These are phyloP conservation scores for Lycodopsis pacificus DNA, from an alignment of 2,797 vertebrate species.

Conservation along the genomic window DNA sequence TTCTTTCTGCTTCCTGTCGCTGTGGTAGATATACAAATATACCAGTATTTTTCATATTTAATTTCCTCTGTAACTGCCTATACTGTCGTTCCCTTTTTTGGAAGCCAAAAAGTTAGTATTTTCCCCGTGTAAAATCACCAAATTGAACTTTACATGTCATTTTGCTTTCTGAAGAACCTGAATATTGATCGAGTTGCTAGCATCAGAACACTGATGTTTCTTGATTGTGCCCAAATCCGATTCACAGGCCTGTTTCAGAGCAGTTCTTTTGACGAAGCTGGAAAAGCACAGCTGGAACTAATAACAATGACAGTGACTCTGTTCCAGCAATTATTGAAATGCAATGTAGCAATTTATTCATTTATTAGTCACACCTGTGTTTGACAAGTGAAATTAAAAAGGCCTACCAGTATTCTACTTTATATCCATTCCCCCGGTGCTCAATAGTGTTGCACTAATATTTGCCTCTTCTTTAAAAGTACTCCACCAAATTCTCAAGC, in stretches of 20 bases:
- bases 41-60: background rate
- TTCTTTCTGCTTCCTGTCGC: background rate
- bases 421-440: background rate
- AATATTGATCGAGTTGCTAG: background rate
- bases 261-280: background rate
- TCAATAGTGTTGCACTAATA: background rate
- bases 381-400: background rate
- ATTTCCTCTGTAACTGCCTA: background rate
- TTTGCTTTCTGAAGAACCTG: background rate
- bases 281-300: constrained; percentile 3
- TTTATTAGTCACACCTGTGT: constrained; percentile 6
- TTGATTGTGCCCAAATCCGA: background rate
- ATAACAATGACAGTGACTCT: background rate
- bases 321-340: constrained; percentile 13
- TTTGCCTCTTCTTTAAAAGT: background rate
- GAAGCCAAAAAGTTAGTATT: background rate
- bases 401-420: background rate
- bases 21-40: background rate
- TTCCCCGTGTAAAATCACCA: background rate
- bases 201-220: background rate
- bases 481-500: background rate
- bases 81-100: no score
- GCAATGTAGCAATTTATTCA: background rate
- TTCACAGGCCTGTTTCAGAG: background rate
- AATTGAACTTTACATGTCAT: background rate